Base-by-base conservation (phyloP, 2,888 invertebrate genomes). In the Thysanoteuthis rhombus region DNA sequence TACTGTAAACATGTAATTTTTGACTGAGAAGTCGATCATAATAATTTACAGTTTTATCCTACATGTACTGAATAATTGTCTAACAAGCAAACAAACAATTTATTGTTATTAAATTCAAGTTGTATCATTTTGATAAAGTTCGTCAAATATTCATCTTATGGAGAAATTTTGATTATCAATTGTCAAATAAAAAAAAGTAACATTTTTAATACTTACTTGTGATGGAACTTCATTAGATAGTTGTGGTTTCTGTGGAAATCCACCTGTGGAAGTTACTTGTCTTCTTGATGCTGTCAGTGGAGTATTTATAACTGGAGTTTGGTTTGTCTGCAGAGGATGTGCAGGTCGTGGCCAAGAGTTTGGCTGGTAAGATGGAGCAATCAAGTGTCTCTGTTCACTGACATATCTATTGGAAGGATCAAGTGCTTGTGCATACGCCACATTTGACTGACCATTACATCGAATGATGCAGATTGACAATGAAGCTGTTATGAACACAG, bases 401-500 rank as follows among this genome's bases (percentile, higher is more conserved):
- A 75, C n/a, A 75, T 75, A 75, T 75, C 75, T 75, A 36, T 75
- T 75, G 75, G 75, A 75, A 75, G 75, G 75, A 75, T 75, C 75
- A 75, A 75, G 75, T 75, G 75, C n/a, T 75, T 75, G 75, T 16
- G 75, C 75, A 75, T 75, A 75, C 16, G 75, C 75, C n/a, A 75
- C 75, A 75, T 75, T 75, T 75, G 75, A n/a, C 75, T 75, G 75
- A 75, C 75, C 75, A 75, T 75, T 75, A 75, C 75, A 75, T n/a
- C 75, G 75, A 75, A 75, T 75, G 2, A 75, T 75, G n/a, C 75
- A 75, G n/a, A 75, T 75, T 75, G 75, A 75, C 12, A 75, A 75
- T 75, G 75, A 75, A 75, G 75, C 75, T 36, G 75, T 75, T 25
- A 75, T 75, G 75, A 75, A 75, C 16, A 75, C 75, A 75, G 75